phyloP scores from a whole-genome alignment of 2,888 invertebrate species.

The Leistus spinibarbis region DNA sequence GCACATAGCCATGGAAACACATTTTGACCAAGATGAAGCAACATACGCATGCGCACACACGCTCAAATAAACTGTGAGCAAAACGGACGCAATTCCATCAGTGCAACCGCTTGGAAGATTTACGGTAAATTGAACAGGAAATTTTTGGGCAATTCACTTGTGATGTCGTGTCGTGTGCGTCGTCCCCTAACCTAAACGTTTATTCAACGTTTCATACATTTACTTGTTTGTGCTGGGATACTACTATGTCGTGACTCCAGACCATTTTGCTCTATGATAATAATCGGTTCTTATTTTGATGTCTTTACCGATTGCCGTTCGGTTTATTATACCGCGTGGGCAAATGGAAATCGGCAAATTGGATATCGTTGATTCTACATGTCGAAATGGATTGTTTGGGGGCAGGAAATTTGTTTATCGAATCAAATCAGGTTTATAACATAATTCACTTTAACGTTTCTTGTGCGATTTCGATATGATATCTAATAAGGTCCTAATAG shows the following conservation, averaged over 20 bases:
- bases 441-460: background rate
- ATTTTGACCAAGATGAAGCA: background rate
- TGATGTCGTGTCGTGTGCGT: background rate
- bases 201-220: background rate
- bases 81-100: conserved; percentile 38
- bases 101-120: conserved; percentile 33
- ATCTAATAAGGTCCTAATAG: background rate
- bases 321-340: background rate
- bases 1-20: background rate
- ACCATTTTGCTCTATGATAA: conserved; percentile 25
- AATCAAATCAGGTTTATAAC: background rate
- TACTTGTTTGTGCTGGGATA: conserved; percentile 1
- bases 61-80: background rate
- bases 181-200: background rate
- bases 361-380: background rate
- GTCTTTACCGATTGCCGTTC: background rate
- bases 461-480: too few species aligned
- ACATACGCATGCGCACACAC: background rate
- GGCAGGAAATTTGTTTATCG: background rate
- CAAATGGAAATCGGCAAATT: background rate
- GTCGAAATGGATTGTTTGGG: background rate
- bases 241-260: conserved; percentile 26
- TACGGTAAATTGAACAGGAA: conserved; percentile 35
- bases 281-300: conserved; percentile 29
- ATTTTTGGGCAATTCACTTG: conserved; percentile 33